These are phyloP conservation scores for Morpho helenor DNA, from an alignment of 2,888 invertebrate genomes.

Conservation along the genomic window DNA sequence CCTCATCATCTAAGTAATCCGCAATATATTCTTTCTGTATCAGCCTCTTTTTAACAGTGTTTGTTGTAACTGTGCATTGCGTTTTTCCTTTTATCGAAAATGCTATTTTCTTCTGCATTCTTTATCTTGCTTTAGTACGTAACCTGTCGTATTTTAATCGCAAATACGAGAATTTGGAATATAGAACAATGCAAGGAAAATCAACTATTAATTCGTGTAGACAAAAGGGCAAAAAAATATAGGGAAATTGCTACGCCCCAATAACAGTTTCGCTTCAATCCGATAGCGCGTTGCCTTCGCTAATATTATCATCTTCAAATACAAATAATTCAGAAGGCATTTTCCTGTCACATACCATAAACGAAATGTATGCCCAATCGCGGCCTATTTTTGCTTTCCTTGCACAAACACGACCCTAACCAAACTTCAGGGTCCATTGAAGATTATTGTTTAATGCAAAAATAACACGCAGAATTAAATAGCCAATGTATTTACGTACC, in stretches of 20 bases:
- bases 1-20: no score
- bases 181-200: no score
- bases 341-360: conserved; percentile 2
- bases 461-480: background rate
- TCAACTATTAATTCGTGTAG: no score
- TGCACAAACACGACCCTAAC: background rate
- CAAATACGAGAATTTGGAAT: no score
- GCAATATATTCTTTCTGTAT: no score
- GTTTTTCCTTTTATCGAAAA: no score
- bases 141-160: no score
- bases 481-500: background rate
- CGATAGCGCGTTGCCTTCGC: background rate
- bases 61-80: no score
- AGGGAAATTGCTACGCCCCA: background rate
- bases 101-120: no score
- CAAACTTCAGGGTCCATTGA: background rate
- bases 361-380: background rate
- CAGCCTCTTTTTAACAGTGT: no score
- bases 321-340: conserved; percentile 2
- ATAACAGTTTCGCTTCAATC: background rate
- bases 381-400: background rate
- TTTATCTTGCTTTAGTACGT: no score
- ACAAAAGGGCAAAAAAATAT: background rate
- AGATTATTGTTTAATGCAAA: background rate
- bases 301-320: conserved; percentile 4